These are phyloP conservation scores for Cepaea hortensis DNA, from an alignment of 2,888 invertebrate species.

Conservation along the genomic window DNA sequence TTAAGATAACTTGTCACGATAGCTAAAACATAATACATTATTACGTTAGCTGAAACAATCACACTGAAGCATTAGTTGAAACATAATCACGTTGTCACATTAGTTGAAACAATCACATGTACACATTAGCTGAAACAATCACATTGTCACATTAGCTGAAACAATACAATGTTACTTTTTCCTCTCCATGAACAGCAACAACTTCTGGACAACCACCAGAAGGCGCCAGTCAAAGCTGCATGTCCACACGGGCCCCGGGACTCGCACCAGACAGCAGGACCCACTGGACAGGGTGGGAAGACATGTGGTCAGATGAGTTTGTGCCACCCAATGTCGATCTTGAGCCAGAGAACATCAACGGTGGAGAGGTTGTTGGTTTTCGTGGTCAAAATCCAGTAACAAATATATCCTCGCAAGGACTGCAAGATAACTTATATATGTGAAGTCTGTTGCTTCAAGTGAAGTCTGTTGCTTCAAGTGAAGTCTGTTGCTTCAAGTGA, in stretches of 20 bases:
- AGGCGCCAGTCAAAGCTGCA: neutral
- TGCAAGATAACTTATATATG: neutral
- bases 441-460: no score
- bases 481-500: no score
- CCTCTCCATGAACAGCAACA: neutral
- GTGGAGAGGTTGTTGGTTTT: slow-evolving; percentile 59
- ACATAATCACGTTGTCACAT: no score
- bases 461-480: no score
- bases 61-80: no score
- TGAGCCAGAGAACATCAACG: slow-evolving; percentile 59
- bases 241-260: neutral
- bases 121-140: no score
- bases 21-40: no score
- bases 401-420: neutral
- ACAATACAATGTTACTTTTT: neutral
- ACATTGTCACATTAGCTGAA: no score
- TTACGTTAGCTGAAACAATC: no score
- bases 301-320: slow-evolving; percentile 50
- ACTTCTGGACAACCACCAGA: slow-evolving; percentile 38
- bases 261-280: slow-evolving; percentile 4
- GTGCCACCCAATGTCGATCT: slow-evolving; percentile 68
- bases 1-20: no score
- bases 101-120: no score
- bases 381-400: neutral
- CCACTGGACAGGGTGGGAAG: slow-evolving; percentile 41